Conservation (phyloP, 1,140 invertebrate genomes). For the Drosophila ogumai region DNA sequence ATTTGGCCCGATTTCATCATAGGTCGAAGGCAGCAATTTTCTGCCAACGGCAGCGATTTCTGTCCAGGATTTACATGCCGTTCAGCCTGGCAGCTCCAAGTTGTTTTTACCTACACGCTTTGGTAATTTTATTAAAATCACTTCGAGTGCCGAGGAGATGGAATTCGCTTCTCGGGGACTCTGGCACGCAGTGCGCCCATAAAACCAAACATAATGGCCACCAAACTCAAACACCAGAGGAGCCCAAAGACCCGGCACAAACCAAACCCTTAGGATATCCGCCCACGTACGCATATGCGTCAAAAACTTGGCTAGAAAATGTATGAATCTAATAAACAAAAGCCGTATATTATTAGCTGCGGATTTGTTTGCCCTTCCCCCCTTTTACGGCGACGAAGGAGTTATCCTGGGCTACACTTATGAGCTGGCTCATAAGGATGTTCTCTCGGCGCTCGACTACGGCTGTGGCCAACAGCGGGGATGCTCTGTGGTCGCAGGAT, state of each 20-base stretch:
- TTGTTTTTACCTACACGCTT: constrained; percentile 76
- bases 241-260: neutral
- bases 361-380: constrained; percentile 61
- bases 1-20: constrained; percentile 82
- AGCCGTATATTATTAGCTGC: constrained; percentile 82
- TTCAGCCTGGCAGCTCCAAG: constrained; percentile 11
- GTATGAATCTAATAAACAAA: constrained; percentile 83
- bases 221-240: constrained; percentile 7
- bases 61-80: constrained; percentile 74
- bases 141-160: constrained; percentile 53
- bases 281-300: constrained; percentile 41
- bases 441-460: constrained; percentile 20
- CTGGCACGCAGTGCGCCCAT: constrained; percentile 59
- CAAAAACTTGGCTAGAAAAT: constrained; percentile 72
- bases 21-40: constrained; percentile 60
- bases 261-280: constrained; percentile 1
- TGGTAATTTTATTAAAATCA: constrained; percentile 82
- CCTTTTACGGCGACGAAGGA: constrained; percentile 45
- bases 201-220: constrained; percentile 75
- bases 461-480: constrained; percentile 30
- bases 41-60: constrained; percentile 74
- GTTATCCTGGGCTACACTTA: constrained; percentile 53
- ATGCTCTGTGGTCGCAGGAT: constrained; percentile 22
- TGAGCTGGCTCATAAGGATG: constrained; percentile 21
- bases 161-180: constrained; percentile 32